Percentiles rank a stretch among this genome's conserved stretches.
phyloP scores from a whole-genome alignment of 1,140 invertebrate genomes.

The Tetranychus urticae region DNA sequence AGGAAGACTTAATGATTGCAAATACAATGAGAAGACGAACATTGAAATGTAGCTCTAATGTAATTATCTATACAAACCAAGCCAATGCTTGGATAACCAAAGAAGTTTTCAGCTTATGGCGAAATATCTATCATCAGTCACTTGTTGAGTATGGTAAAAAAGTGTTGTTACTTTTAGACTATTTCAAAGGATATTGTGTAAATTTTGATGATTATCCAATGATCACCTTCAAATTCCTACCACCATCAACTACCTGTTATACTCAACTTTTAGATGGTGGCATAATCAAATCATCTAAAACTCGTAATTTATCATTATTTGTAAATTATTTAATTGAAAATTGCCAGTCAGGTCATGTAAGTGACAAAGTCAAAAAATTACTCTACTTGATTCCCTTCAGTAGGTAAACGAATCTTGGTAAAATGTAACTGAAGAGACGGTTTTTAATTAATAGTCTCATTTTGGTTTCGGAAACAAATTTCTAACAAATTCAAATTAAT shows the following conservation, averaged over 20 bases:
- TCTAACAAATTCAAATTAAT: too few relatives aligned
- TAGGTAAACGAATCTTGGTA: not conserved
- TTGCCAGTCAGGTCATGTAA: not conserved
- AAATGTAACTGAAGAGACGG: too few relatives aligned
- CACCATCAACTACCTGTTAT: not conserved
- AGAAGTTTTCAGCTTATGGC: not conserved
- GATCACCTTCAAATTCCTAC: not conserved
- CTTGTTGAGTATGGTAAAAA: not conserved
- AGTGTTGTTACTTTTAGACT: not conserved
- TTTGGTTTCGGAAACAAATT: too few relatives aligned
- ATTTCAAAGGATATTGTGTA: not conserved
- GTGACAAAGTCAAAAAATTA: not conserved
- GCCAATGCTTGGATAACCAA: not conserved
- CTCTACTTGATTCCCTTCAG: not conserved
- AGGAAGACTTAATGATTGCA: too few relatives aligned
- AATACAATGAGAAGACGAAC: too few relatives aligned
- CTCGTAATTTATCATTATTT: not conserved
- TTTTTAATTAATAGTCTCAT: too few relatives aligned
- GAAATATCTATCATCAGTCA: not conserved
- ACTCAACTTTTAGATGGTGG: not conserved
- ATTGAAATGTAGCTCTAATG: not conserved
- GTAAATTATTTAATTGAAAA: not conserved
- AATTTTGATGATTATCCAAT: not conserved
- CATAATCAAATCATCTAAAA: not conserved
- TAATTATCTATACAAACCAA: not conserved